A percentile compares a stretch with the other conserved stretches of the same genome.
phyloP scores from a whole-genome alignment of 23 tunicate species.

The Oikopleura vanhoeffeni region DNA sequence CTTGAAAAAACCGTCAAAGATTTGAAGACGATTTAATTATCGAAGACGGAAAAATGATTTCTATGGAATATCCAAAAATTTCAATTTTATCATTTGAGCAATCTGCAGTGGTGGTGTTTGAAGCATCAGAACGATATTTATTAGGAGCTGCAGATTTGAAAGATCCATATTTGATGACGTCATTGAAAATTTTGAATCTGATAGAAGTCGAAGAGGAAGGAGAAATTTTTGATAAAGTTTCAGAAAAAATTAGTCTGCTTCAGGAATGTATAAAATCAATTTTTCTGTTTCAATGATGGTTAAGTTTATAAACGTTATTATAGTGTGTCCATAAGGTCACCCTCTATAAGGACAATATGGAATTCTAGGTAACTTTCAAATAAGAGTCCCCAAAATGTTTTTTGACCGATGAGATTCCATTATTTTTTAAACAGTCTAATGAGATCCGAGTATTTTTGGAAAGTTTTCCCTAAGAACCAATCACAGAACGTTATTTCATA shows the following conservation, averaged over 20 bases:
- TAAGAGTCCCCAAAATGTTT: too few species aligned
- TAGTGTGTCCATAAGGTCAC: too few species aligned
- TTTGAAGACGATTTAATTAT: not conserved
- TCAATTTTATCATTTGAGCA: not conserved
- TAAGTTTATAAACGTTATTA: too few species aligned
- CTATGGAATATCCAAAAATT: not conserved
- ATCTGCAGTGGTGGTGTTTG: not conserved
- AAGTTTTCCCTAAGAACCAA: too few species aligned
- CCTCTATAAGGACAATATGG: too few species aligned
- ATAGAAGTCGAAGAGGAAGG: not conserved
- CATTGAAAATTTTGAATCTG: not conserved
- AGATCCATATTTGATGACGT: not conserved
- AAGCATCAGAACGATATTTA: not conserved
- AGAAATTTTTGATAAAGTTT: not conserved
- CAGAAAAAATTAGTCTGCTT: not conserved
- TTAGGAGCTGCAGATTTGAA: not conserved
- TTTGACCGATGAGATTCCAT: too few species aligned
- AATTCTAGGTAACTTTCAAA: too few species aligned
- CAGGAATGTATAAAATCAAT: not conserved
- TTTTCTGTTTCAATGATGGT: not conserved
- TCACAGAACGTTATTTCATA: too few species aligned
- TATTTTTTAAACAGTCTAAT: too few species aligned
- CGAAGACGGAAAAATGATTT: not conserved
- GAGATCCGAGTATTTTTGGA: too few species aligned
- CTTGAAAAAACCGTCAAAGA: too few species aligned